Conservation (phyloP, 1,140 invertebrate genomes). For the Caenorhabditis brenneri region DNA sequence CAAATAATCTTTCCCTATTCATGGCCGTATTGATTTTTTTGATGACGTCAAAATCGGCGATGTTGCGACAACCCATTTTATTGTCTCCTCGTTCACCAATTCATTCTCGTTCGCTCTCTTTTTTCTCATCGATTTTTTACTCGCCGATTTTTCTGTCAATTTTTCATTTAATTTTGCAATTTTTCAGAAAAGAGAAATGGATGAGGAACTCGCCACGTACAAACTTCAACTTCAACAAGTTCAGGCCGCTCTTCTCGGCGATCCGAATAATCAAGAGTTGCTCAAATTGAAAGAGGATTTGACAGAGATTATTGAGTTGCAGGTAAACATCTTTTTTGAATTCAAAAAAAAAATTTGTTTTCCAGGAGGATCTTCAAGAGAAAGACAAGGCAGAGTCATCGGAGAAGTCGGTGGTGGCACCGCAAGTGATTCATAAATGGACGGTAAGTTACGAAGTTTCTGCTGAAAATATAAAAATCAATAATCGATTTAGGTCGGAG, state of each 20-base stretch:
- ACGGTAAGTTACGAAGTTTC: slow-evolving; percentile 5
- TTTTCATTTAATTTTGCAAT: no score
- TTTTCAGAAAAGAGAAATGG: no score
- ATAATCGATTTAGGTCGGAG: slow-evolving; percentile 27
- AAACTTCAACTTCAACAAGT: slow-evolving; percentile 48
- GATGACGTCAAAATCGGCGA: no score
- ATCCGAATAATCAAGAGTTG: slow-evolving; percentile 28
- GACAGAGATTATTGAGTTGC: slow-evolving; percentile 30
- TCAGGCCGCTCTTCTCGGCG: slow-evolving; percentile 45
- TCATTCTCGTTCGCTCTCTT: no score
- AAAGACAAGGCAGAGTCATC: background rate
- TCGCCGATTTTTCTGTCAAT: no score
- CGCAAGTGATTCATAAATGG: slow-evolving; percentile 23
- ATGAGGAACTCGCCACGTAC: slow-evolving; percentile 44
- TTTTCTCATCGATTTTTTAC: no score
- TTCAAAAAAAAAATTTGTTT: background rate
- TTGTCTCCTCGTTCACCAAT: no score
- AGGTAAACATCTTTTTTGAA: background rate
- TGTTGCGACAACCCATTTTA: no score
- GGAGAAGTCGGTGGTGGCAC: background rate
- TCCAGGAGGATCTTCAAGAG: slow-evolving; percentile 15
- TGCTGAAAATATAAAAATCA: background rate
- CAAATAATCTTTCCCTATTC: no score
- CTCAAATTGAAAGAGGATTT: slow-evolving; percentile 32
- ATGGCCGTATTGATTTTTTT: no score